Evolutionary conservation across 2,888 invertebrate genomes (phyloP).

Genomic region (Ornithoptera priamus): DNA sequence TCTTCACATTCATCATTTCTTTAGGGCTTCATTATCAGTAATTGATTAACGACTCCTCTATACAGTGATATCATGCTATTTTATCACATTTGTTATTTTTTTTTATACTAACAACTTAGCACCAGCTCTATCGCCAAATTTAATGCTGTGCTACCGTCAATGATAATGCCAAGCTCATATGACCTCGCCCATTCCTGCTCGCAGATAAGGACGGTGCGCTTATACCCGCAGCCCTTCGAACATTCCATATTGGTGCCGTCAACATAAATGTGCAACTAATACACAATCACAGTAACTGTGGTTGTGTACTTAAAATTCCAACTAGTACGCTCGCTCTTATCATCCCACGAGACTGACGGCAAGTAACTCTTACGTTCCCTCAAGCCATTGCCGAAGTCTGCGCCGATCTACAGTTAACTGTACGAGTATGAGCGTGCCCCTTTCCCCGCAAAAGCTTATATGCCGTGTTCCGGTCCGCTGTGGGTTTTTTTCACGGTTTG

Average conservation of each 20-base stretch:
- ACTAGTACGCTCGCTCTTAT: constrained; percentile 1
- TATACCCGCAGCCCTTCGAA: neutral
- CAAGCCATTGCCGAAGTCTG: neutral
- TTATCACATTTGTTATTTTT: neutral
- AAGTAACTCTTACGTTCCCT: neutral
- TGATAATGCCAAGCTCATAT: neutral
- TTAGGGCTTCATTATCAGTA: neutral
- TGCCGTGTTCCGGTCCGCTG: neutral
- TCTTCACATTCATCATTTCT: neutral
- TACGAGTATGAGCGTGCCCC: neutral
- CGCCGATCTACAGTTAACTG: neutral
- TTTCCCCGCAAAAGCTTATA: neutral
- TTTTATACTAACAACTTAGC: neutral
- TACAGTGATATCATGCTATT: neutral
- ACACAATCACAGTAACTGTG: constrained; percentile 2
- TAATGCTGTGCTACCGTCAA: neutral
- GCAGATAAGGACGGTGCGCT: neutral
- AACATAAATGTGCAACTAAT: neutral
- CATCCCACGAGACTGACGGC: neutral
- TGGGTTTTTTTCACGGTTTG: neutral
- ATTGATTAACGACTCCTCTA: neutral
- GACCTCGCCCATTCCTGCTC: neutral
- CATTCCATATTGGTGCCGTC: neutral
- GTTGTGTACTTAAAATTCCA: neutral
- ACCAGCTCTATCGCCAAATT: neutral